A percentile compares a stretch with the other conserved stretches of the same genome.
Conservation (phyloP, 2,113 vertebrate species). For the Etia nguti region DNA sequence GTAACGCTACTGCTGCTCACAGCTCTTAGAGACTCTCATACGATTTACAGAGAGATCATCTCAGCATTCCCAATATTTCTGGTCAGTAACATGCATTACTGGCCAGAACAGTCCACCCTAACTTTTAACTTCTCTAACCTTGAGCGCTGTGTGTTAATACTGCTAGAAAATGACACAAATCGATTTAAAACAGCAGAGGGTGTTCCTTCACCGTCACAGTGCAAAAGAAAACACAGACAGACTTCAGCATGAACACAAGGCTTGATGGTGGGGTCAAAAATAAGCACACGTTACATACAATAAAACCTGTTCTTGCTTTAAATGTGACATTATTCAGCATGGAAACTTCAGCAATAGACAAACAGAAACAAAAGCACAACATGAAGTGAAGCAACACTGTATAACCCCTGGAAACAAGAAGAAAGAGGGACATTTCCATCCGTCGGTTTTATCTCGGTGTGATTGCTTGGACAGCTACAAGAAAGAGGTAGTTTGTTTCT, state of each 20-base stretch:
- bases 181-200: background rate
- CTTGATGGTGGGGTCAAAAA: conserved; percentile 26
- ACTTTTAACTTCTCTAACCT: background rate
- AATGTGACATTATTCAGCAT: background rate
- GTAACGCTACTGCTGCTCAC: conserved; percentile 21
- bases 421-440: background rate
- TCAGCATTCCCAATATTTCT: conserved; percentile 20
- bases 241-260: conserved; percentile 2
- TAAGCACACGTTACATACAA: conserved; percentile 3
- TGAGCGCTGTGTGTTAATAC: background rate
- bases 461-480: conserved; percentile 11
- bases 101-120: background rate
- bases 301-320: background rate
- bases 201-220: background rate
- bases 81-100: conserved; percentile 43
- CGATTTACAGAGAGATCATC: conserved; percentile 46
- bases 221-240: conserved; percentile 39
- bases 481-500: background rate
- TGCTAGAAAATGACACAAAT: background rate
- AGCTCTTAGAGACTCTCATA: conserved; percentile 22
- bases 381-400: background rate
- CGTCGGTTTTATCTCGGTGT: background rate
- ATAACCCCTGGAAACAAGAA: conserved; percentile 3
- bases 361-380: conserved; percentile 27
- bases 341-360: background rate